Evolutionary conservation across 2,113 vertebrate genomes (phyloP), one percentile per base, ranked within the genome.

Genomic region (Cephalopterus ornatus): DNA sequence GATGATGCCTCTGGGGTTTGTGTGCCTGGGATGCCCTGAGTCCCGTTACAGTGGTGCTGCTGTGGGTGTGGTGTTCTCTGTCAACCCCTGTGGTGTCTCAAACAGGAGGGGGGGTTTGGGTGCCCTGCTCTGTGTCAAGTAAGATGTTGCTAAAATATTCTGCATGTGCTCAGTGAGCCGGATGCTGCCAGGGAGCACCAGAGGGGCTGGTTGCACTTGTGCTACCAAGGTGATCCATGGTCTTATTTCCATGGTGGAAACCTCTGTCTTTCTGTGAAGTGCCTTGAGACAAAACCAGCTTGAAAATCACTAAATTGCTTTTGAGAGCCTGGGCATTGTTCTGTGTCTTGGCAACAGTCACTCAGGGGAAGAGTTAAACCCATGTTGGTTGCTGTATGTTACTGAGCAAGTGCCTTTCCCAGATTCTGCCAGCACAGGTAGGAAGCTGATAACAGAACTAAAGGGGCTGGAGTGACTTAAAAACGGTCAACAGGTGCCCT

Each of bases 51-150:
- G 61, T 24, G n/a, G 12, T 77, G 85, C 68, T 81, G 49, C 44
- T 62, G 53, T 79, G 41, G 14, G 7, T 49, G 1, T 56, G 27
- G 37, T 73, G 46, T 73, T 16, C 30, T 27, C 8, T 47, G 70
- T 42, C 37, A 66, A 10, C 7, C 59, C 46, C 41, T 35, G 3
- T 7, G 32, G 22, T 55, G 30, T 39, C 49, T 89, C 17, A 6
- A 22, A 14, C 8, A 24, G 78, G 56, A 28, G 1, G 5, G 15
- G 24, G 13, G 9, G 1, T 3, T 42, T 80, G 47, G 23, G 15
- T 70, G 7, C 8, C 30, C 37, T 53, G 58, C 28, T 75, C 63
- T 0, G 0, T 30, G 11, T 53, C 0, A 0, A 65, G 35, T 30
- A 84, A 59, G 35, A 14, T 52, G 63, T 30, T 80, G 53, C 58